Base-by-base conservation (phyloP, 1,140 invertebrate species). In the Bombus terrestris region DNA sequence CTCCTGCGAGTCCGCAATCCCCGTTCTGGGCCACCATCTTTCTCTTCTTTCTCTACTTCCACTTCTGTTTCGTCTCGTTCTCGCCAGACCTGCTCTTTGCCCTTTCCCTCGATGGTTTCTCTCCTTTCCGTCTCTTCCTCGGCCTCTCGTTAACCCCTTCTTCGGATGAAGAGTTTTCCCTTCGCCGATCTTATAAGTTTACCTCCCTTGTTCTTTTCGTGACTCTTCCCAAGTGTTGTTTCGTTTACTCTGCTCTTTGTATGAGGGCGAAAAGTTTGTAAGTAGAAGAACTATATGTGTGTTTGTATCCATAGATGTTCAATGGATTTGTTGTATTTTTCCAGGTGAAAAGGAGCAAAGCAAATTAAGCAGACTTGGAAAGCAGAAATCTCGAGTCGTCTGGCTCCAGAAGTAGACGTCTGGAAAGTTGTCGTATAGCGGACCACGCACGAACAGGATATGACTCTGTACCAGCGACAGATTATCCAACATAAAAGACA, bases 1-100 rank as follows among this genome's bases (percentile, higher is more conserved):
- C 89, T 90, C 74, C 74, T 84, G 74, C 88, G 79, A 87, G 83
- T 87, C 86, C 86, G 81, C 89, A 80, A 79, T 81, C 82, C 78
- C 73, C 83, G 35, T 39, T 15, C 35, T 72, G 28, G 53, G 9
- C 66, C 73, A 39, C 32, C 47, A 53, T 28, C 28, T 43, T 28
- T 43, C 35, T 66, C 43, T 39, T 41, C 39, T 25, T n/a, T 12
- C 39, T 68, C 74, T 64, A 32, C 22, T 25, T 72, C n/a, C 35
- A 37, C 6, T 74, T 64, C 59, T 64, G 28, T 75, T 15, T 59
- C 39, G 8, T 43, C 18, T 25, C n/a, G 25, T n/a, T 62, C 25
- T 71, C 69, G 10, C 39, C 32, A 35, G 32, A 68, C 6, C 28
- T n/a, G 3, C 39, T 41, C 12, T n/a, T 39, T n/a, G 13, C 39